phyloP scores from a whole-genome alignment of 2,113 vertebrate species.

The Epinephelus cyanopodus region DNA sequence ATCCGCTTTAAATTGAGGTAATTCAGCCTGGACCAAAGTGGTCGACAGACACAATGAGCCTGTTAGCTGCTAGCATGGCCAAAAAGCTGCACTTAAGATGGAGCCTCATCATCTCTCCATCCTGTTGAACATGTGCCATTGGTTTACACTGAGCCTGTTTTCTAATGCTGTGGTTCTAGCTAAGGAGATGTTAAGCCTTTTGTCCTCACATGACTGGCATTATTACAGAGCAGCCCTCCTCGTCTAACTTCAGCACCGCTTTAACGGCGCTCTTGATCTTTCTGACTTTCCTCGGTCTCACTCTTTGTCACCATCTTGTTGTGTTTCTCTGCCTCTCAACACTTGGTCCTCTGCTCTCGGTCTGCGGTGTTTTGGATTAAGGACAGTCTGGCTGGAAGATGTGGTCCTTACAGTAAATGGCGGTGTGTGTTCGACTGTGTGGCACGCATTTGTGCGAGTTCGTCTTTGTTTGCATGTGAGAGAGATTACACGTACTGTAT shows the following conservation, averaged over 20 bases:
- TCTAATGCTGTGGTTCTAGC: constrained; percentile 17
- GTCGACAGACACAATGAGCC: no score
- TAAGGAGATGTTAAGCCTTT: background rate
- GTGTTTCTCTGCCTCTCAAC: constrained; percentile 31
- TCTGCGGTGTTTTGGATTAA: constrained; percentile 40
- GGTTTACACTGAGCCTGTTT: constrained; percentile 29
- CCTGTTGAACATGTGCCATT: constrained; percentile 46
- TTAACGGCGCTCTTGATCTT: constrained; percentile 34
- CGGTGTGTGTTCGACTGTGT: background rate
- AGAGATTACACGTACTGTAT: background rate
- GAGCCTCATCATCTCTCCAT: constrained; percentile 3
- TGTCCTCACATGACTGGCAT: constrained; percentile 42
- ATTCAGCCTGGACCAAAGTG: background rate
- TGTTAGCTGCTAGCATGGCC: background rate
- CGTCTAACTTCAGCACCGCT: background rate
- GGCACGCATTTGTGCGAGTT: background rate
- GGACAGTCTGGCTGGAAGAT: constrained; percentile 37
- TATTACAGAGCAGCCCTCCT: constrained; percentile 15
- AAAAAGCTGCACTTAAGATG: background rate
- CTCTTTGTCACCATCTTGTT: constrained; percentile 26
- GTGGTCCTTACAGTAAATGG: constrained; percentile 6
- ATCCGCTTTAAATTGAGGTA: background rate
- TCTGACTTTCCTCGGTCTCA: constrained; percentile 5
- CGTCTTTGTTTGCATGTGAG: background rate
- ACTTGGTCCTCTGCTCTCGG: constrained; percentile 2